Base-by-base conservation (phyloP, 37 sponge, comb jelly and placozoan species). In the Ephydatia muelleri region DNA sequence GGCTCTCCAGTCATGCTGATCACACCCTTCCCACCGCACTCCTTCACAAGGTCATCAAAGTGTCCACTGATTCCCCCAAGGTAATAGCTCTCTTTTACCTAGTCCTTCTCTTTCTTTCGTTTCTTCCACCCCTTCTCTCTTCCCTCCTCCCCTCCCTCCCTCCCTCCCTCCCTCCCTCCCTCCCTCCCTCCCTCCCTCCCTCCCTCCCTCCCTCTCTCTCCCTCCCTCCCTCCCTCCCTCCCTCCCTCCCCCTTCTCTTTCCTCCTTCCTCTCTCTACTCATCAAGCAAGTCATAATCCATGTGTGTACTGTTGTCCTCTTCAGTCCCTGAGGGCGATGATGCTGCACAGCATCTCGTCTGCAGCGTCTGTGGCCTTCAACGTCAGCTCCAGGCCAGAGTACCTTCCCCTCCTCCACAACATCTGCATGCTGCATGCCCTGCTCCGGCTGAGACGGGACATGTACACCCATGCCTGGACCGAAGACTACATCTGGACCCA, bases 321-420 rank as follows among this genome's bases (percentile, higher is more conserved):
- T 0, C 64, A 72, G 75, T 68, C 67, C 5, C 38, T 91, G 5
- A 40, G 38, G 23, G 37, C 36, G 37, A 82, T 69, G 47, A 48
- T 92, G 21, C 36, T 88, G 35, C 77, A 88, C 85, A 85, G 81
- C 68, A 67, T 92, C 5, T 49, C 29, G 39, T 47, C 38, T 32
- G 40, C 65, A 36, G 73, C 78, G 48, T 30, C 64, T 14, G 86
- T 84, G 22, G 25, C 83, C 68, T n/a, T 92, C 2, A 33, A 70
- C 21, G 32, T 48, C 19, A 90, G 88, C 34, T 68, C 83, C 8
- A 73, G 91, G 4, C 72, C 36, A 25, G 96, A 95, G 81, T 95
- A 93, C 93, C 81, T 90, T 0, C 96, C 96, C 22, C 72, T 90
- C 32, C 77, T 95, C 39, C 96, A 95, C 82, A 76, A 75, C 67